Evolutionary conservation across 1,140 invertebrate genomes (phyloP), one percentile per base, ranked within the genome.

Genomic region (Spodoptera litura): DNA sequence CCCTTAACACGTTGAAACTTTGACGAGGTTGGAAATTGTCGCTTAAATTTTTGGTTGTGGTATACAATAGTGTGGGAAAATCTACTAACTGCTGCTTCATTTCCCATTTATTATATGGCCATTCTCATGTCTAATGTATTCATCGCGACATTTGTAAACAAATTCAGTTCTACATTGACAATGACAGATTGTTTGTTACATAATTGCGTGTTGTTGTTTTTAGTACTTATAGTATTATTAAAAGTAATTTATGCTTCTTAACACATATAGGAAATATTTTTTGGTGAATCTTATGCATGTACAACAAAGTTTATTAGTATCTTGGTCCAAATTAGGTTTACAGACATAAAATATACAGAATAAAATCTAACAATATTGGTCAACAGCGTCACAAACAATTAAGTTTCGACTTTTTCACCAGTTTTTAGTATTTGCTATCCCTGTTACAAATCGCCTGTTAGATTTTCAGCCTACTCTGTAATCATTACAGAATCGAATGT

Each of bases 401-500:
- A 44, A 44, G 38, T 44, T 44, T 44, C 6, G 6, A 44, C 0
- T 9, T 44, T 44, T 10, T 9, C 38, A 8, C 38, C 9, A 44
- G 38, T 10, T 44, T 44, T 2, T 6, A 44, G 38, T 44, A 44
- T 44, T 9, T 44, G 9, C 1, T 20, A 44, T 44, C 38, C 38
- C 9, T 38, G n/a, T 64, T 64, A 15, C 3, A 0, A 13, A 3
- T 15, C 38, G 6, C 38, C 1, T 44, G 38, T 66, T 66, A 49
- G 25, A 25, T 70, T 53, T 31, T 70, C 49, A 52, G 49, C 6
- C 38, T 53, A 70, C 49, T 20, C 66, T 12, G 13, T 25, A 27
- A 12, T 27, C 25, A 53, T 52, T 70, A 70, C 49, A 70, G 20
- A 56, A 62, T 51, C 12, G 51, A 68, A 68, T 15, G 38, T 76